Evolutionary conservation across 2,888 invertebrate species (phyloP).

Genomic region (Drosophila neonasuta): DNA sequence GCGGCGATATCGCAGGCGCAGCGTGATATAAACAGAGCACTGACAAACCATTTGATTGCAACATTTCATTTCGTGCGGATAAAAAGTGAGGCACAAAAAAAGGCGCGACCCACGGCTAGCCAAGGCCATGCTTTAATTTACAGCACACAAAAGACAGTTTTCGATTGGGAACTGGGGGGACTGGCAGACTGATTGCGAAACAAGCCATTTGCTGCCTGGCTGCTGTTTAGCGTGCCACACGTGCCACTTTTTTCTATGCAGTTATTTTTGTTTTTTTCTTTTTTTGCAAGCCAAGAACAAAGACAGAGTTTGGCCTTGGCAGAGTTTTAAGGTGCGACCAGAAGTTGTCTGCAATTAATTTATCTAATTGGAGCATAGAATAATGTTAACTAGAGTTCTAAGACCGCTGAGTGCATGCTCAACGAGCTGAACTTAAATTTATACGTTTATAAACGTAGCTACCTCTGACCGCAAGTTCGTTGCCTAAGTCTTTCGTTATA

Average conservation of each 20-base stretch:
- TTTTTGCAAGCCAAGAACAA: conserved; percentile 33
- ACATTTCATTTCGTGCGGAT: conserved; percentile 66
- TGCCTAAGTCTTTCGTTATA: conserved; percentile 51
- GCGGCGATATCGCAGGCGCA: conserved; percentile 39
- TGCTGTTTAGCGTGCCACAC: conserved; percentile 50
- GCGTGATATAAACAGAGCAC: conserved; percentile 53
- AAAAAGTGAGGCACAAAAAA: conserved; percentile 58
- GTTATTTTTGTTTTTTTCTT: neutral
- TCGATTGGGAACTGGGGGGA: conserved; percentile 5
- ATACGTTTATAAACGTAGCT: neutral
- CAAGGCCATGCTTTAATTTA: conserved; percentile 65
- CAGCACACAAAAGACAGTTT: conserved; percentile 59
- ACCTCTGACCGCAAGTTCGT: conserved; percentile 23
- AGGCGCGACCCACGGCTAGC: conserved; percentile 56
- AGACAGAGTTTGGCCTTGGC: conserved; percentile 43
- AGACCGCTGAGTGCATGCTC: conserved; percentile 1
- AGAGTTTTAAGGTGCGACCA: conserved; percentile 61
- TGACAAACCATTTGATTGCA: conserved; percentile 40
- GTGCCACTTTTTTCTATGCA: conserved; percentile 52
- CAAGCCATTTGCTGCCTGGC: conserved; percentile 25
- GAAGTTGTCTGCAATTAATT: conserved; percentile 56
- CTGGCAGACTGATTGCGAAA: conserved; percentile 24
- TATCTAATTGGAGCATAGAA: conserved; percentile 58
- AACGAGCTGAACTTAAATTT: conserved; percentile 7
- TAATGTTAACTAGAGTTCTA: neutral